Evolutionary conservation across 2,797 vertebrate genomes (phyloP).

Genomic region (Lepidocolaptes lacrymiger): DNA sequence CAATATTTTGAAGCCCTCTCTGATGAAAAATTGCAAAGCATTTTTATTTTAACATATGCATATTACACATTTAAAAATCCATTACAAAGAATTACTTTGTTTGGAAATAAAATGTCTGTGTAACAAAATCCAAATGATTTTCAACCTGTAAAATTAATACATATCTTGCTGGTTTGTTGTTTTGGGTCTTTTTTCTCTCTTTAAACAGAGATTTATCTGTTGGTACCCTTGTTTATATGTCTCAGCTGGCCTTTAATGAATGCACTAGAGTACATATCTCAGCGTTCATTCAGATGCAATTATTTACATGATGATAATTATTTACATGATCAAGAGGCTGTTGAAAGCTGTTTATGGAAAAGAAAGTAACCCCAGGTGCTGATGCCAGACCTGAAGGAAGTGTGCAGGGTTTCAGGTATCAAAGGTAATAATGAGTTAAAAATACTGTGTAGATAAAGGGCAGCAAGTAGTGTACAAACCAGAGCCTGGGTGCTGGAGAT

Average conservation of each 20-base stretch:
- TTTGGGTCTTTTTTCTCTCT: neutral
- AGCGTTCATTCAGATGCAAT: neutral
- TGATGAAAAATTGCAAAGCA: constrained; percentile 68
- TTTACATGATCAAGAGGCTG: neutral
- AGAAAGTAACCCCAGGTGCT: neutral
- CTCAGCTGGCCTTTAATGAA: neutral
- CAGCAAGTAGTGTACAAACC: neutral
- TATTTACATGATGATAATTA: neutral
- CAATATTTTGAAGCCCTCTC: constrained; percentile 94
- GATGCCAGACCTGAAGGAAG: neutral
- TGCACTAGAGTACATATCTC: neutral
- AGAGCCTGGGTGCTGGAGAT: neutral
- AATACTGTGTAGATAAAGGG: neutral
- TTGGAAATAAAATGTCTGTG: neutral
- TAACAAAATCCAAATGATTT: neutral
- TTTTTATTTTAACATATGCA: neutral
- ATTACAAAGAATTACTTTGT: neutral
- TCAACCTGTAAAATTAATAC: neutral
- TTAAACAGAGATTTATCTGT: neutral
- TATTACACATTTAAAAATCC: neutral
- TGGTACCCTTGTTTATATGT: neutral
- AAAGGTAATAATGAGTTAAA: neutral
- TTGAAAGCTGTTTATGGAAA: neutral
- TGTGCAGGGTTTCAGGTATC: neutral
- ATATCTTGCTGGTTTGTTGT: neutral